Percentiles rank a stretch among this genome's conserved stretches.
These are phyloP conservation scores for Macheiramphus alcinus DNA, from an alignment of 2,113 vertebrate species.

Conservation along the genomic window DNA sequence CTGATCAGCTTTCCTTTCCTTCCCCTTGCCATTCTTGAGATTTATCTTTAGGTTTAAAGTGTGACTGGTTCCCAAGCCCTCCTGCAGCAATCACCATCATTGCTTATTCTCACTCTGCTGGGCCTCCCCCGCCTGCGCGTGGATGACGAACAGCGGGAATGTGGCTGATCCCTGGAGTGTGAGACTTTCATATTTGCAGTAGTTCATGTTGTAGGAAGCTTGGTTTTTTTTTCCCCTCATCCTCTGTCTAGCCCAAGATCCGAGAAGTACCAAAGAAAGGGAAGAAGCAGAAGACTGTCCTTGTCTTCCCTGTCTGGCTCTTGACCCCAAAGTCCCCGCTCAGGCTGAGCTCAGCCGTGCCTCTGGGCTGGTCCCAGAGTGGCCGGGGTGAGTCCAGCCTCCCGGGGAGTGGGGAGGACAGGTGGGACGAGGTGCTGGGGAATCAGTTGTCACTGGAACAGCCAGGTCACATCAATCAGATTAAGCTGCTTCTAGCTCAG, in stretches of 20 bases:
- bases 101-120: background rate
- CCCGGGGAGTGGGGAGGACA: background rate
- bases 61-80: background rate
- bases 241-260: background rate
- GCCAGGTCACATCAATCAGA: background rate
- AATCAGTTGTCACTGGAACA: background rate
- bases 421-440: fast-evolving
- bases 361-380: background rate
- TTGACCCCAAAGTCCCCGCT: background rate
- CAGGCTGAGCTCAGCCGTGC: background rate
- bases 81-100: background rate
- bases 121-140: fast-evolving
- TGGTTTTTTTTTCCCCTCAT: background rate
- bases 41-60: background rate
- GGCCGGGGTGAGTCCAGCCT: background rate
- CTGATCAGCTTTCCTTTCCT: background rate
- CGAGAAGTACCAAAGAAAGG: background rate
- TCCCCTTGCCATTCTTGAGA: background rate
- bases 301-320: background rate
- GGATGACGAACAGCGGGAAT: background rate
- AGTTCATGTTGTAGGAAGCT: background rate
- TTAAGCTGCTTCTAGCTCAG: background rate
- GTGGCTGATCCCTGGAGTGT: background rate
- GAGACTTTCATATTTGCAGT: background rate
- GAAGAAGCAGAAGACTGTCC: background rate